phyloP scores from a whole-genome alignment of 2,113 vertebrate species.

The Sitta europaea region DNA sequence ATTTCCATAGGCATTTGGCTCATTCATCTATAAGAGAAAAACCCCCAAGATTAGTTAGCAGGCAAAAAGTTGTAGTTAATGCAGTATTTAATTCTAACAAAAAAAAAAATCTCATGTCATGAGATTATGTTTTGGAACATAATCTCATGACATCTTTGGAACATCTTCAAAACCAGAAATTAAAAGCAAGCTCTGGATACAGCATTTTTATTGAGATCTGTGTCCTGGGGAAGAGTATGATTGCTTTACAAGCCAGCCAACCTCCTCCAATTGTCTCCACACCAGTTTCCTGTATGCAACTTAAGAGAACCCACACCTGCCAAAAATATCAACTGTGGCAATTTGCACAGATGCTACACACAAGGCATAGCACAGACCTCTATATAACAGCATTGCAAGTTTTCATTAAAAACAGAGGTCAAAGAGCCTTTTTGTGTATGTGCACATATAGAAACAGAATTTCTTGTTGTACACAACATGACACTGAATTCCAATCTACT shows the following conservation, averaged over 20 bases:
- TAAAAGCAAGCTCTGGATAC: neutral
- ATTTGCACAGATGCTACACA: neutral
- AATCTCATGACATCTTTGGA: no score
- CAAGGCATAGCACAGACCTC: neutral
- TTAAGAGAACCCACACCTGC: neutral
- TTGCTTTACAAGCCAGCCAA: neutral
- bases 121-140: neutral
- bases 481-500: neutral
- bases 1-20: slow-evolving; percentile 95
- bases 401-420: neutral
- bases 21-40: slow-evolving; percentile 83
- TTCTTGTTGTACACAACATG: neutral
- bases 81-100: neutral
- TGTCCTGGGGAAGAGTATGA: neutral
- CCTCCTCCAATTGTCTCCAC: neutral
- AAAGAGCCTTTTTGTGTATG: neutral
- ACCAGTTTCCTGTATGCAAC: neutral
- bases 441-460: neutral
- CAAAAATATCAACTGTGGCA: neutral
- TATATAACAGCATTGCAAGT: neutral
- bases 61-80: neutral
- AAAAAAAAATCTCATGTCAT: neutral
- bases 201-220: neutral
- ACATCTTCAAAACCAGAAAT: neutral
- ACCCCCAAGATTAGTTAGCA: fast-evolving